Evolutionary conservation across 2,888 invertebrate genomes (phyloP), one percentile per base, ranked within the genome.

Genomic region (Cybosia mesomella): DNA sequence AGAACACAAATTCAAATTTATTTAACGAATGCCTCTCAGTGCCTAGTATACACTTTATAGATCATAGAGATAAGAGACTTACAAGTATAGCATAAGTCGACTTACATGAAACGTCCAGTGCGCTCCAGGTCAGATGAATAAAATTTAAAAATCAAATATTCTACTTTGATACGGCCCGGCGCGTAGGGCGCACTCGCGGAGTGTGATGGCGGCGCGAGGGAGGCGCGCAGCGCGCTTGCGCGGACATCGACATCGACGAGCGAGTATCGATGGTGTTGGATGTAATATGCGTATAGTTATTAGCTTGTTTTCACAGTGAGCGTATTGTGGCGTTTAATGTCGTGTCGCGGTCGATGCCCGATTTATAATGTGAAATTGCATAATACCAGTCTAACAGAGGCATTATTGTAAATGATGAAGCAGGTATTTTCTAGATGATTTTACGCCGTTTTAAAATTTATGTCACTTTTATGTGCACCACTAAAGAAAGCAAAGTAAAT

Each of bases 101-200:
- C 80, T 80, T 60, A 80, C 80, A 63, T 67, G 58, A 67, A 70
- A 43, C 58, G 58, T 63, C 61, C 71, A 67, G 72, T 55, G 28
- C 59, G 64, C 69, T 73, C 72, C 74, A 73, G 69, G 70, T 68
- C 58, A 70, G 62, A 70, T 69, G 66, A 71, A 66, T 73, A 34
- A 73, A 73, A 74, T 72, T 67, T 77, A 78, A 73, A 78, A 72
- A 79, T 75, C 68, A 75, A 77, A 72, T 69, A 74, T 80, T 82
- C 79, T 85, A 84, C 84, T 85, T 84, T 81, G 69, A 76, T 81
- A 83, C 83, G 82, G 84, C 79, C 85, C 78, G 79, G 72, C 83
- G 81, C 77, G 81, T 76, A 81, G 82, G 83, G 84, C 83, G 83
- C 85, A 72, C 84, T 79, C 81, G 77, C 80, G 72, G 57, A 82